Conservation (phyloP, 2,888 invertebrate species). For the Pterostichus madidus region DNA sequence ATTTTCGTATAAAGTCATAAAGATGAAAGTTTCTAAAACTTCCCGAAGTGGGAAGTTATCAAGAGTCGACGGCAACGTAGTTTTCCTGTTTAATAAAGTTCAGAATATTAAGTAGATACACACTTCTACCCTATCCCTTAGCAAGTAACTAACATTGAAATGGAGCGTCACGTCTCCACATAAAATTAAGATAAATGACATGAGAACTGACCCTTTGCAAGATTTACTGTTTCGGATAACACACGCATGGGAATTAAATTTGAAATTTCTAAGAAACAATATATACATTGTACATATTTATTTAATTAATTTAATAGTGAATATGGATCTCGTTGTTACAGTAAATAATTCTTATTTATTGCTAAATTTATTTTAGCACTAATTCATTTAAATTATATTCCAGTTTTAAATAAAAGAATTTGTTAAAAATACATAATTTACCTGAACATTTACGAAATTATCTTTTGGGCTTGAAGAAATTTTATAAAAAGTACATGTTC, state of each 20-base stretch:
- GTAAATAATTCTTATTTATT: too few relatives aligned
- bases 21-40: neutral
- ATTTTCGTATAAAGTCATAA: conserved; percentile 8
- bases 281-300: too few relatives aligned
- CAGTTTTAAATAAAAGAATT: too few relatives aligned
- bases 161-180: neutral
- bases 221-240: neutral
- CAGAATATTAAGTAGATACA: conserved; percentile 33
- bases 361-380: too few relatives aligned
- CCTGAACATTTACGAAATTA: too few relatives aligned
- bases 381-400: too few relatives aligned
- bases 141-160: conserved; percentile 15
- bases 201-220: conserved; percentile 10
- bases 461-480: too few relatives aligned
- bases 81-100: conserved; percentile 50
- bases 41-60: conserved; percentile 6
- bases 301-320: too few relatives aligned
- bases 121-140: neutral
- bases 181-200: conserved; percentile 43
- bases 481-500: too few relatives aligned
- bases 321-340: too few relatives aligned
- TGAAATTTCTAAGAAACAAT: neutral
- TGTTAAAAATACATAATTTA: too few relatives aligned
- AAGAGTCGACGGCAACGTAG: conserved; percentile 10
- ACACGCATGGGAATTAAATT: neutral